A percentile compares a stretch with the other conserved stretches of the same genome.
Conservation (phyloP, 2,797 vertebrate genomes). For the Neosilurus mollespiculum region DNA sequence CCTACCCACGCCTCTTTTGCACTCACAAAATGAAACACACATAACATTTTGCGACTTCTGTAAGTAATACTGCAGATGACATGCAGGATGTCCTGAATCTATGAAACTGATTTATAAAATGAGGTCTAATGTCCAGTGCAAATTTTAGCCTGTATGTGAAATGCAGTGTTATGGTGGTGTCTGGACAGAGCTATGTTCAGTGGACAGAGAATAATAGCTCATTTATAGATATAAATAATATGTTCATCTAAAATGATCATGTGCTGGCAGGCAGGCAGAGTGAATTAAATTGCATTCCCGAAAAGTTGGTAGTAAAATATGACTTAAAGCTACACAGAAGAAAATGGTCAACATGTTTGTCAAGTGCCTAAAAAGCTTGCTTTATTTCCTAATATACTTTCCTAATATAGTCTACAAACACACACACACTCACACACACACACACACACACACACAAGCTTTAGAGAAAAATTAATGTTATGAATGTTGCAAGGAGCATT, state of each 20-base stretch:
- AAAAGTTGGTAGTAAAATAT: not conserved
- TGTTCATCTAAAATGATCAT: not conserved
- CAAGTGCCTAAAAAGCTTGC: not conserved
- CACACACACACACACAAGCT: not conserved
- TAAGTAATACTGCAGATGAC: not conserved
- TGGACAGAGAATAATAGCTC: constrained; percentile 7
- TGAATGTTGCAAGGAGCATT: not conserved
- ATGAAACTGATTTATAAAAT: not conserved
- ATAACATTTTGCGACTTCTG: not conserved
- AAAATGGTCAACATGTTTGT: constrained; percentile 22
- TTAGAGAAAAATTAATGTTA: not conserved
- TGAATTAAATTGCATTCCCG: not conserved
- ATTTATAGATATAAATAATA: not conserved
- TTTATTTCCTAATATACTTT: not conserved
- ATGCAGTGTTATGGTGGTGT: not conserved
- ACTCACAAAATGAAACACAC: constrained; percentile 62
- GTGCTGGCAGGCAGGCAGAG: not conserved
- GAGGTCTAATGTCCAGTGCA: not conserved
- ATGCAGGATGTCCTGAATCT: not conserved
- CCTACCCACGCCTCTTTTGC: constrained; percentile 71
- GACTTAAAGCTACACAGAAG: not conserved
- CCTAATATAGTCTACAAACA: not conserved
- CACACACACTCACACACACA: too few relatives aligned
- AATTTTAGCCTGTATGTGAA: not conserved
- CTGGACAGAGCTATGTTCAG: not conserved